phyloP scores from a whole-genome alignment of 2,888 invertebrate species.

The Eurytoma adleriae region DNA sequence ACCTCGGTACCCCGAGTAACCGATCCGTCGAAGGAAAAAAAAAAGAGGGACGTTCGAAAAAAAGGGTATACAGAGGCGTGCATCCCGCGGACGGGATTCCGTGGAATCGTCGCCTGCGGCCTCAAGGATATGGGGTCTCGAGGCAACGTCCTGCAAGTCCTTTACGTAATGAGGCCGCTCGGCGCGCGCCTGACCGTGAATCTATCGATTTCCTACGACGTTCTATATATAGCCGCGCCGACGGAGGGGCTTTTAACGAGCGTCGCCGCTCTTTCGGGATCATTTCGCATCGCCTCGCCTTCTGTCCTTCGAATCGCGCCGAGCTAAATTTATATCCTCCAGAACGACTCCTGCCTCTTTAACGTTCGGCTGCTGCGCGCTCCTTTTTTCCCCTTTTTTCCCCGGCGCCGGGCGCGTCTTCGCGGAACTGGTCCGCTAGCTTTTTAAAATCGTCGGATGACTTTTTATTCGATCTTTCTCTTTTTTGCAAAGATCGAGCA shows the following conservation, averaged over 20 bases:
- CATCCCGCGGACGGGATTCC: constrained; percentile 5
- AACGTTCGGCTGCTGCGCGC: no score
- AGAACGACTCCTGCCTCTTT: constrained; percentile 5
- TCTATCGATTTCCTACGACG: constrained; percentile 62
- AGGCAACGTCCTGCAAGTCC: constrained; percentile 31
- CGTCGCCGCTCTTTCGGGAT: constrained; percentile 20
- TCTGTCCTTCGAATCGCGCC: constrained; percentile 29
- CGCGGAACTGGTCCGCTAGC: no score
- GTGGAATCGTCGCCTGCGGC: constrained; percentile 14
- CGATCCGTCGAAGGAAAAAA: background rate
- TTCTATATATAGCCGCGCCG: constrained; percentile 5
- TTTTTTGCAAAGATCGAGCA: no score
- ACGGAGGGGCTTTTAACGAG: constrained; percentile 8
- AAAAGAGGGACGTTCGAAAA: no score
- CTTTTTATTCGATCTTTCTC: no score
- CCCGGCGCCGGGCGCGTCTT: background rate
- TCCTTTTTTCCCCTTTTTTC: background rate
- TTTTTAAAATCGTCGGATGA: no score
- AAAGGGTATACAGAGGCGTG: background rate
- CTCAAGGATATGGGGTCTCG: constrained; percentile 29
- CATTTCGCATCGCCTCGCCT: constrained; percentile 26
- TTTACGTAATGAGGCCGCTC: constrained; percentile 46
- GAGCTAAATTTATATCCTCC: constrained; percentile 19
- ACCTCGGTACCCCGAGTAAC: no score
- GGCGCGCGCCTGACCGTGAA: constrained; percentile 62